These are phyloP conservation scores for Smittia sp. DNA, from an alignment of 2,888 invertebrate genomes.

Conservation along the genomic window DNA sequence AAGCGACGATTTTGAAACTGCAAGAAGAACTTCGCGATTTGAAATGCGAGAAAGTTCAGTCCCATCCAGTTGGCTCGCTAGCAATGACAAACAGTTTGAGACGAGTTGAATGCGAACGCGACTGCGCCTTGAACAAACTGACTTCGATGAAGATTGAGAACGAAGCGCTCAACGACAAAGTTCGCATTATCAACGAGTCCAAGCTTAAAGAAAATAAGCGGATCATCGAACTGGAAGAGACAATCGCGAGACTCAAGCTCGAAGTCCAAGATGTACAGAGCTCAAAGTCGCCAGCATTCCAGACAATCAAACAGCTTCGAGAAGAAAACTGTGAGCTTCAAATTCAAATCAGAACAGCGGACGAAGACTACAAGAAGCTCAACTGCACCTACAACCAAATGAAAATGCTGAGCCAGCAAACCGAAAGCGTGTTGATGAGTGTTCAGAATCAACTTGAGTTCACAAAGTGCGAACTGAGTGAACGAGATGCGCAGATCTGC, in stretches of 20 bases:
- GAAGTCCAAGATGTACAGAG: constrained; percentile 17
- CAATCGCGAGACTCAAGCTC: constrained; percentile 1
- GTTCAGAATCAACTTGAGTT: constrained; percentile 34
- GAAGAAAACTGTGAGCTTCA: constrained; percentile 39
- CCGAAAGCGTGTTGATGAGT: constrained; percentile 31
- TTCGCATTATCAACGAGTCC: constrained; percentile 45
- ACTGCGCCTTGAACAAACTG: constrained; percentile 57
- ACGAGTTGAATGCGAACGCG: constrained; percentile 56
- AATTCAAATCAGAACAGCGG: not conserved
- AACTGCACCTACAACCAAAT: constrained; percentile 31
- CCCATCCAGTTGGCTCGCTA: not conserved
- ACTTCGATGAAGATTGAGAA: constrained; percentile 61
- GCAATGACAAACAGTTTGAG: constrained; percentile 43
- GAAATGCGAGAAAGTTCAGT: not conserved
- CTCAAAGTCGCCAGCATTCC: constrained; percentile 27
- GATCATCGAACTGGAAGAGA: constrained; percentile 30
- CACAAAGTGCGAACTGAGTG: constrained; percentile 25
- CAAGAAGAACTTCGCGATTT: not conserved
- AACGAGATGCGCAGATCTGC: constrained; percentile 28
- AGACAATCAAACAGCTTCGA: constrained; percentile 19
- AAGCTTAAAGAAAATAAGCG: constrained; percentile 22
- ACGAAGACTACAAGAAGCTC: constrained; percentile 35
- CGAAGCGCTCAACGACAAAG: constrained; percentile 58
- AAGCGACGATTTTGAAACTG: constrained; percentile 4
- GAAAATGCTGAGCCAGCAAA: constrained; percentile 32